phyloP scores from a whole-genome alignment of 2,797 vertebrate genomes.

The Denticeps clupeoides region DNA sequence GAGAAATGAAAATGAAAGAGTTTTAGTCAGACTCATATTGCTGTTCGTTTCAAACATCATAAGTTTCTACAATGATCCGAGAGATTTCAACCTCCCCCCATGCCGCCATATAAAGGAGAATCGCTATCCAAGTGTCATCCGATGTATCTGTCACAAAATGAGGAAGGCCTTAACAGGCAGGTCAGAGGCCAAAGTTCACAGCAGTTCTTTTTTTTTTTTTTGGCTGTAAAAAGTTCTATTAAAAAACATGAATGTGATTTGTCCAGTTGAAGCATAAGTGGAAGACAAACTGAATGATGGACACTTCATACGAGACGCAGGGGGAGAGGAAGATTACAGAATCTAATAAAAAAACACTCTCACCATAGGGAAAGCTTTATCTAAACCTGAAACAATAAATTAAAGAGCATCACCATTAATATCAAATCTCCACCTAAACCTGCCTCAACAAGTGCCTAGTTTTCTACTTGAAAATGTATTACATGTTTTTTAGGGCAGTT shows the following conservation, averaged over 20 bases:
- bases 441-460: neutral
- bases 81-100: constrained; percentile 16
- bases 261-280: too few relatives aligned
- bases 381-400: constrained; percentile 51
- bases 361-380: constrained; percentile 58
- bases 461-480: too few relatives aligned
- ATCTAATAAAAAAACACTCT: constrained; percentile 47
- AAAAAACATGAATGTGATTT: too few relatives aligned
- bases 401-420: constrained; percentile 21
- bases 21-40: constrained; percentile 38
- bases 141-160: too few relatives aligned
- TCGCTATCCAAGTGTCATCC: too few relatives aligned
- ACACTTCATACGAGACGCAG: constrained; percentile 33
- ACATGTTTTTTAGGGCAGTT: too few relatives aligned
- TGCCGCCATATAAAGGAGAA: too few relatives aligned
- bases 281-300: too few relatives aligned
- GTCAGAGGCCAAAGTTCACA: constrained; percentile 23
- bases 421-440: neutral
- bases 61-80: neutral
- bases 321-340: constrained; percentile 44
- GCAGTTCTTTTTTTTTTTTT: too few relatives aligned
- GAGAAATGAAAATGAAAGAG: constrained; percentile 32
- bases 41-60: constrained; percentile 26
- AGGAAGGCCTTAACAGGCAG: too few relatives aligned
- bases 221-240: too few relatives aligned